Evolutionary conservation across 2,113 vertebrate genomes (phyloP), one percentile per base, ranked within the genome.

Genomic region (Taxidea taxus): DNA sequence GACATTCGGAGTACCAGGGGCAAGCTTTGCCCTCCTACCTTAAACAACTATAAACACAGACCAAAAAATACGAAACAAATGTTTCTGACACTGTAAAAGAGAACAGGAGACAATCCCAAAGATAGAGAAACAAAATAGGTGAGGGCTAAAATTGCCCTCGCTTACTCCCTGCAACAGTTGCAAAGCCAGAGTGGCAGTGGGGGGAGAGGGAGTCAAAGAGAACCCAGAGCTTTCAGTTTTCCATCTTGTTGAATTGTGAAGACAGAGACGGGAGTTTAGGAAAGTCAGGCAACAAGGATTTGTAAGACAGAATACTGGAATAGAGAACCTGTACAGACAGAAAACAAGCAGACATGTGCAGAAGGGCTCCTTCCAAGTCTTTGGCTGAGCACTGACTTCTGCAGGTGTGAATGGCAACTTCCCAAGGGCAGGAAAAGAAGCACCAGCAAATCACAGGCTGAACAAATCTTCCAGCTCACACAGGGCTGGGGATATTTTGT

Each of bases 261-360:
- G 90, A 66, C 64, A 70, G 15, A 93, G 7, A n/a, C 2, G 4
- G 14, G 11, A 85, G 62, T 12, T n/a, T 29, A 62, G n/a, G 51
- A 84, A 88, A 42, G 2, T 60, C 82, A 37, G 27, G 31, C 18
- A 86, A 29, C 12, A 47, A 68, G 34, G 66, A 54, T 31, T 3
- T 56, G 34, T 21, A 49, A 44, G n/a, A 39, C 49, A 34, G 54
- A 72, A 49, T 21, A 34, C 12, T 72, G 51, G 37, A 82, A 27
- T 0, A 68, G 37, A 93, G 39, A 54, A 34, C 3, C 5, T 6
- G 9, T 0, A 12, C 0, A 34, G n/a, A 75, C 20, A 58, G 20
- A 77, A 16, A 72, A 4, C 3, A 85, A 74, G 27, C 3, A 14
- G 68, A 85, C 15, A 47, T 54, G 13, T 23, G 4, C 2, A 37